Evolutionary conservation across 2,888 invertebrate species (phyloP).

Genomic region (Dascillus cervinus): DNA sequence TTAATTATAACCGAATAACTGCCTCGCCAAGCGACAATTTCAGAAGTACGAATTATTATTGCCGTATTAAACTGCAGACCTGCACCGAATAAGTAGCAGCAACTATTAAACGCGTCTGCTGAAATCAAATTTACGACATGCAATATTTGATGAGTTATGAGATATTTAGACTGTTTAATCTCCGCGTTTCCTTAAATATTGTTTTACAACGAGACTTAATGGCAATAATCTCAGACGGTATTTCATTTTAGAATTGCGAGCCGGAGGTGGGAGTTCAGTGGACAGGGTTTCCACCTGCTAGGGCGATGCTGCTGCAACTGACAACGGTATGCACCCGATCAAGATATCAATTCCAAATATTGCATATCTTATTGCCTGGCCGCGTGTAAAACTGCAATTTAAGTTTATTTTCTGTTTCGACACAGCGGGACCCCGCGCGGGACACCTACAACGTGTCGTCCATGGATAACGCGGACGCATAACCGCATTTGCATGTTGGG

Average conservation of each 20-base stretch:
- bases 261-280: constrained; percentile 14
- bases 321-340: constrained; percentile 18
- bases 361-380: constrained; percentile 20
- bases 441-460: constrained; percentile 18
- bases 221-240: constrained; percentile 16
- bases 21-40: constrained; percentile 15
- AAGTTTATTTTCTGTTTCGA: constrained; percentile 21
- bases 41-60: constrained; percentile 16
- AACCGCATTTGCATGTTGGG: constrained; percentile 12
- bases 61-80: constrained; percentile 14
- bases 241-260: constrained; percentile 21
- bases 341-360: constrained; percentile 21
- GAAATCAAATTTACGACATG: constrained; percentile 21
- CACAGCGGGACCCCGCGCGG: constrained; percentile 18
- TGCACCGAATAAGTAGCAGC: constrained; percentile 16
- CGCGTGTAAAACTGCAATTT: constrained; percentile 20
- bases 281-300: constrained; percentile 16
- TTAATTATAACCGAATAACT: constrained; percentile 27
- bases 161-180: no score
- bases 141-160: constrained; percentile 24
- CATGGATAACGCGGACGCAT: constrained; percentile 7
- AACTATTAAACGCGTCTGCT: constrained; percentile 13
- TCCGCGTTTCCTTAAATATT: constrained; percentile 21
- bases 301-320: constrained; percentile 20
- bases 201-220: constrained; percentile 17